phyloP scores from a whole-genome alignment of 2,888 invertebrate species.

The Pharmacophagus antenor region DNA sequence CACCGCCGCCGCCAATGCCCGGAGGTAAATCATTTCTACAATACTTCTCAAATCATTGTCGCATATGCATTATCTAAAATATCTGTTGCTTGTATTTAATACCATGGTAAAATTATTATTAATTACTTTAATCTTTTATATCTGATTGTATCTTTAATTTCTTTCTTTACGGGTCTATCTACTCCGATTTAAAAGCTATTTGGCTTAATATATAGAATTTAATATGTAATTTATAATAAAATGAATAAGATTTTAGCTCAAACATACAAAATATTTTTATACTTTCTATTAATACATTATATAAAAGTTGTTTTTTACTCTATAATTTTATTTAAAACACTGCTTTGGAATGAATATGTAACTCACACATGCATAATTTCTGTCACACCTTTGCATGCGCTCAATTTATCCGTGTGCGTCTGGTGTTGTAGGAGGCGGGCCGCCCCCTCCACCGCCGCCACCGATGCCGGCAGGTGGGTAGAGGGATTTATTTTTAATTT shows the following conservation, averaged over 20 bases:
- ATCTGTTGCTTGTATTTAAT: neutral
- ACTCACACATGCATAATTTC: slow-evolving; percentile 15
- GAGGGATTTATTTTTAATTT: slow-evolving; percentile 4
- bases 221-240: neutral
- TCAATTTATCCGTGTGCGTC: slow-evolving; percentile 27
- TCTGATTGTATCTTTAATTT: too few relatives aligned
- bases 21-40: slow-evolving; percentile 52
- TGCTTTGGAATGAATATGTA: slow-evolving; percentile 17
- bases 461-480: slow-evolving; percentile 43
- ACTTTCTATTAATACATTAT: neutral
- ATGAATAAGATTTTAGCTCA: neutral
- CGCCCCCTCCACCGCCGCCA: slow-evolving; percentile 41
- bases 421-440: slow-evolving; percentile 35
- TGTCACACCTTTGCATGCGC: slow-evolving; percentile 30
- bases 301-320: neutral
- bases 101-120: neutral
- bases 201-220: neutral
- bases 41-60: neutral
- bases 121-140: too few relatives aligned
- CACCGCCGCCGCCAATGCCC: slow-evolving; percentile 79
- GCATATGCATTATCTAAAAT: neutral
- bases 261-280: neutral
- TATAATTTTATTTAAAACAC: neutral
- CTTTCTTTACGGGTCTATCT: neutral
- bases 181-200: neutral